Evolutionary conservation across 2,888 invertebrate species (phyloP).

Genomic region (Scelioninae gen. 1): DNA sequence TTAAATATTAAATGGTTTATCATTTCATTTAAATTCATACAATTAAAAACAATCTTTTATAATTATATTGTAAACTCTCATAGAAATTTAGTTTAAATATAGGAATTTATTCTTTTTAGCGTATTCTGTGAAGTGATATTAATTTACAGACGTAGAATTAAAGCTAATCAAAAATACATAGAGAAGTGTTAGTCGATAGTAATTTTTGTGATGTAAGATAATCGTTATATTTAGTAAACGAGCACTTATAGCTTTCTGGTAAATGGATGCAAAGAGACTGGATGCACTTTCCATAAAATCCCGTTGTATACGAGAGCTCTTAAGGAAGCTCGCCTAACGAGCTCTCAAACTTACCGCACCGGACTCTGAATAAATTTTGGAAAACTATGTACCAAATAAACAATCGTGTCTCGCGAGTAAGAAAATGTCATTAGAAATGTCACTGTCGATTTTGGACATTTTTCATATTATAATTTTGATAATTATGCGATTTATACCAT

Average conservation of each 20-base stretch:
- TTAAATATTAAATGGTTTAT: too few relatives aligned
- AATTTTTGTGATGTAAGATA: conserved; percentile 77
- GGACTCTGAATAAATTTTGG: conserved; percentile 70
- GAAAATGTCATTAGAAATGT: conserved; percentile 19
- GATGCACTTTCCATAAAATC: conserved; percentile 84
- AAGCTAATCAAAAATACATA: conserved; percentile 68
- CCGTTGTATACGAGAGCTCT: conserved; percentile 84
- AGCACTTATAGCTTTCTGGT: conserved; percentile 76
- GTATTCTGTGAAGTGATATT: too few relatives aligned
- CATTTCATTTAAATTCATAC: too few relatives aligned
- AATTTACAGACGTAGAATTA: conserved; percentile 28
- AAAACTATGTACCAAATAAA: conserved; percentile 68
- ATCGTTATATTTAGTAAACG: conserved; percentile 77
- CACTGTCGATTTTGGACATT: background rate
- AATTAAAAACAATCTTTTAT: too few relatives aligned
- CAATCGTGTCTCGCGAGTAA: conserved; percentile 36
- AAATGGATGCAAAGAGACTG: conserved; percentile 80
- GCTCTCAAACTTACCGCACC: conserved; percentile 76
- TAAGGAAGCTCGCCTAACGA: conserved; percentile 81
- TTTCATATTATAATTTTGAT: too few relatives aligned
- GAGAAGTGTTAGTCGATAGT: conserved; percentile 66
- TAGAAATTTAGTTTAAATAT: too few relatives aligned
- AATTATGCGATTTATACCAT: too few relatives aligned
- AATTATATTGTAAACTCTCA: too few relatives aligned
- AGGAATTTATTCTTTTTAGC: too few relatives aligned